Base-by-base conservation (phyloP, 2,888 invertebrate species). In the Sinhomidia bicolor region DNA sequence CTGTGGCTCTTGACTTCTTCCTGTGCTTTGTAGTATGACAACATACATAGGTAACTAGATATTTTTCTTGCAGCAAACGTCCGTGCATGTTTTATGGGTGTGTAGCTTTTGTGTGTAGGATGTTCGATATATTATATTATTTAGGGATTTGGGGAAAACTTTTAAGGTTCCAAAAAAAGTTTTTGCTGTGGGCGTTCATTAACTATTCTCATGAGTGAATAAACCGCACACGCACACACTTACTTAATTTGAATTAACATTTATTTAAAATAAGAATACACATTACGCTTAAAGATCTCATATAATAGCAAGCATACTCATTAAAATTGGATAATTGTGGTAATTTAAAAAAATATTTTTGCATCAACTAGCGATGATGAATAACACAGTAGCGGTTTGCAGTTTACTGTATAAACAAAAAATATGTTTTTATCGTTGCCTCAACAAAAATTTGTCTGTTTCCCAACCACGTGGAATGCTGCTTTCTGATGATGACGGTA, bases 401-500 rank as follows among this genome's bases (percentile, higher is more conserved):
- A 68, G 7, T 68, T 36, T 68, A 6, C 10, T 71, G 4, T 44
- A 47, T 26, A 17, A 9, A 7, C 10, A 26, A 14, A 26, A 12
- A 44, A 74, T 74, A 74, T 44, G 44, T 44, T 71, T 20, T 41
- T 44, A 23, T 44, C 29, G 12, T 44, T n/a, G n/a, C n/a, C n/a
- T n/a, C n/a, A n/a, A n/a, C n/a, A n/a, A n/a, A n/a, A n/a, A n/a
- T n/a, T n/a, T n/a, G n/a, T n/a, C n/a, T n/a, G n/a, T n/a, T n/a
- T n/a, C 47, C 44, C 26, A 47, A 47, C 74, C 74, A 74, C 74
- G 74, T 74, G 74, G n/a, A n/a, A n/a, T n/a, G n/a, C n/a, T n/a
- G 74, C 44, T 44, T 23, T 26, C 5, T 74, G 26, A 47, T 74
- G 26, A 74, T 47, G 14, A 47, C 26, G 36, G 14, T 32, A 29